Conservation (phyloP, 2,113 vertebrate species). For the Cavia aperea region DNA sequence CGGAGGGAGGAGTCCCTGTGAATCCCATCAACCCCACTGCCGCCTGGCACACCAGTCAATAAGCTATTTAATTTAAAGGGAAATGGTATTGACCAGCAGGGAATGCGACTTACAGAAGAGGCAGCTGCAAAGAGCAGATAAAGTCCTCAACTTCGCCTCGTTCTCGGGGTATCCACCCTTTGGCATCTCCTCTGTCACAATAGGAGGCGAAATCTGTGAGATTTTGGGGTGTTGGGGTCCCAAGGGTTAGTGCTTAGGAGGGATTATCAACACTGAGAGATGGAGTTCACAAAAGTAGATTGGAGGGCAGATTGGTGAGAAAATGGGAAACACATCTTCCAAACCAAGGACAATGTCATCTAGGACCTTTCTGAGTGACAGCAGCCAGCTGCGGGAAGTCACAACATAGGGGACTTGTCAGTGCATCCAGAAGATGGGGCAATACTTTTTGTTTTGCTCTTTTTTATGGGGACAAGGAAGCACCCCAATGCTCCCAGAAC, state of each 20-base stretch:
- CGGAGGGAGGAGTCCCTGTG: constrained; percentile 66
- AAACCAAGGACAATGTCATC: neutral
- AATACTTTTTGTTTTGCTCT: neutral
- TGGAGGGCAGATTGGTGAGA: neutral
- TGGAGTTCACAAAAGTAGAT: neutral
- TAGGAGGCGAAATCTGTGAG: neutral
- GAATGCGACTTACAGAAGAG: constrained; percentile 79
- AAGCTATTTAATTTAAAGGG: constrained; percentile 98
- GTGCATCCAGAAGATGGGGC: neutral
- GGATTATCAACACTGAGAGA: constrained; percentile 14
- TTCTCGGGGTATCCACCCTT: constrained; percentile 70
- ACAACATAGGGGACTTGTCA: neutral
- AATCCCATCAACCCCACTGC: constrained; percentile 80
- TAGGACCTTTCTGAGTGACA: constrained; percentile 42
- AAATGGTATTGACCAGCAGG: constrained; percentile 86
- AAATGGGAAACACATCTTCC: constrained; percentile 6
- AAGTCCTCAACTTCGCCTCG: constrained; percentile 79
- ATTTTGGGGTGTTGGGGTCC: constrained; percentile 35
- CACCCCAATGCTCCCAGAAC: neutral
- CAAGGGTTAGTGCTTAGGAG: constrained; percentile 51
- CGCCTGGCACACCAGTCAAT: constrained; percentile 87
- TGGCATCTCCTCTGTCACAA: constrained; percentile 70
- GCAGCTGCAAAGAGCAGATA: constrained; percentile 92
- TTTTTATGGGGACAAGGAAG: neutral
- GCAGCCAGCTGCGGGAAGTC: neutral